phyloP scores from a whole-genome alignment of 2,113 vertebrate species.

The Falcunculus frontatus region DNA sequence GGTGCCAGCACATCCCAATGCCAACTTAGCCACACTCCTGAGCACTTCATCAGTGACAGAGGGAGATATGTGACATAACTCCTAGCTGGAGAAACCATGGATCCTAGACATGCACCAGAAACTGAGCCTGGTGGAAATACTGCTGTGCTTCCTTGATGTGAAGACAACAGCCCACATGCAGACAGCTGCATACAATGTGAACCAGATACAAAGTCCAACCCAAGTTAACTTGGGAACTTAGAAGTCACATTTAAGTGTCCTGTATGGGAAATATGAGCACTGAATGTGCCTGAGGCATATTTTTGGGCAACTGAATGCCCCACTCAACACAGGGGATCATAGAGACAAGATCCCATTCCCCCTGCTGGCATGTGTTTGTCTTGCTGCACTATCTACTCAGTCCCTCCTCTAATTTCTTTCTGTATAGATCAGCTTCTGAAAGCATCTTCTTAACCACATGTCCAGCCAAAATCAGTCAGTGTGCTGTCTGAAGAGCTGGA shows the following conservation, averaged over 20 bases:
- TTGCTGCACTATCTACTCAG: background rate
- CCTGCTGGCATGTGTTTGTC: background rate
- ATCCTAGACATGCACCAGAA: background rate
- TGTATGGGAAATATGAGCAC: background rate
- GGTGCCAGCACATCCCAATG: background rate
- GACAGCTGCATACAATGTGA: background rate
- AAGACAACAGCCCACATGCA: background rate
- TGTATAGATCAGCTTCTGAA: background rate
- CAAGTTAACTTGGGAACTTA: background rate
- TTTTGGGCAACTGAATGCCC: background rate
- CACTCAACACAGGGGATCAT: background rate
- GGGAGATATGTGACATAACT: background rate
- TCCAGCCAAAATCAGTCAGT: background rate
- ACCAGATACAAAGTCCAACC: background rate
- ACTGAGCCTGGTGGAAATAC: background rate
- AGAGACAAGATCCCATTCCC: background rate
- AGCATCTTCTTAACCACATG: background rate
- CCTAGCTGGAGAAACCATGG: background rate
- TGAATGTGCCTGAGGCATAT: background rate
- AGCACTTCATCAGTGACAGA: background rate
- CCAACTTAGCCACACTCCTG: background rate
- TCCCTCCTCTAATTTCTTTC: background rate
- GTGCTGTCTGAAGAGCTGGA: background rate
- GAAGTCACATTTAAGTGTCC: background rate
- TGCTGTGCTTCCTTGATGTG: background rate